Evolutionary conservation across 2,113 vertebrate species (phyloP), one percentile per base, ranked within the genome.

Genomic region (Pionites leucogaster): DNA sequence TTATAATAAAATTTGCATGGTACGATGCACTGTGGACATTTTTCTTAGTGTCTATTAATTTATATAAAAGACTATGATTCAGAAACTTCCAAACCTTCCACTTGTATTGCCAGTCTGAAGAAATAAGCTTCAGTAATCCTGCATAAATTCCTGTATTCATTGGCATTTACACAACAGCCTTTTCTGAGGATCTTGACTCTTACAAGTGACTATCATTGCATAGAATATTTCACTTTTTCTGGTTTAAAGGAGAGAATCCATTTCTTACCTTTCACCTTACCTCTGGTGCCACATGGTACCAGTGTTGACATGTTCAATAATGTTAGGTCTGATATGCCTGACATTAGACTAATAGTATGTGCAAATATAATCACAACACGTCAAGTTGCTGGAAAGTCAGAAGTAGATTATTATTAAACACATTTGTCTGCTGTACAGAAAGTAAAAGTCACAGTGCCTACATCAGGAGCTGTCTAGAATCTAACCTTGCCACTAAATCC

Each of bases 291-390:
- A 39, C 11, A 42, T 29, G 5, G 5, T 17, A 84, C 14, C 29
- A 33, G 13, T 22, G 5, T 6, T 24, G 11, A 33, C 25, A 28
- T 39, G 72, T 55, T 67, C 60, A 41, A 3, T 6, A 76, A 25
- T 11, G 52, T 14, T 5, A 49, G 24, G 12, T 27, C 16, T 6
- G 47, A 7, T 37, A 18, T 6, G 3, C 19, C 6, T 27, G 50
- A 13, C 0, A 0, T 72, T 59, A 53, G 18, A 46, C 10, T 76
- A 42, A 15, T n/a, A 22, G 2, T 14, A 13, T 39, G 3, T 27
- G 4, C 29, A 39, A 19, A 17, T 18, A 22, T 7, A 75, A 35
- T 82, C 31, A 41, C 12, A 81, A 39, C 29, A 35, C 11, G 62
- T 7, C 28, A 52, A 33, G 49, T 39, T 80, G 23, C 7, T 46